Evolutionary conservation across 2,113 vertebrate species (phyloP).

Genomic region (Perca schrenkii): DNA sequence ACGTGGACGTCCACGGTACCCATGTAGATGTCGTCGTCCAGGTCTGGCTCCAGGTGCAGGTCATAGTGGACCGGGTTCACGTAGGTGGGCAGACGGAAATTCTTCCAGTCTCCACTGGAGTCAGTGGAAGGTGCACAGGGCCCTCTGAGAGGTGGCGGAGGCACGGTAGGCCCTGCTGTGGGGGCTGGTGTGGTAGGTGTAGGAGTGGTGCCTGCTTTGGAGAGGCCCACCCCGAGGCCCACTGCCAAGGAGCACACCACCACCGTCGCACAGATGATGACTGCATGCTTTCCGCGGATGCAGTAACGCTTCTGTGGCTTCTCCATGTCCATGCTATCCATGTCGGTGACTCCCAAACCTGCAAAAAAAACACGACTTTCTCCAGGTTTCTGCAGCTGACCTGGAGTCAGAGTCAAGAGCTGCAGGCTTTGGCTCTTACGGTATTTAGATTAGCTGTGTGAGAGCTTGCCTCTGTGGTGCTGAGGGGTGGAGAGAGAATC

Average conservation of each 20-base stretch:
- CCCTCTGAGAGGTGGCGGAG: conserved; percentile 47
- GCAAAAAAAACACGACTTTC: neutral
- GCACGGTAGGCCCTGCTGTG: conserved; percentile 31
- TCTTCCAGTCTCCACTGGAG: conserved; percentile 85
- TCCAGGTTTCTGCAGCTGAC: conserved; percentile 13
- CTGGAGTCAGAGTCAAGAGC: conserved; percentile 38
- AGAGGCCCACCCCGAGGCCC: conserved; percentile 91
- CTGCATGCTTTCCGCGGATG: conserved; percentile 87
- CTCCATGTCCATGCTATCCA: conserved; percentile 84
- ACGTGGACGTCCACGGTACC: conserved; percentile 88
- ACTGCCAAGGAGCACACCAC: conserved; percentile 87
- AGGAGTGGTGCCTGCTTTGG: conserved; percentile 56
- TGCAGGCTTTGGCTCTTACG: conserved; percentile 15
- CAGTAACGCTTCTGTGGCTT: conserved; percentile 86
- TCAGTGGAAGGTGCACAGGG: conserved; percentile 84
- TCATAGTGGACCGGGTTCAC: conserved; percentile 91
- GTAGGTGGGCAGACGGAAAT: conserved; percentile 90
- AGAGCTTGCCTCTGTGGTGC: conserved; percentile 35
- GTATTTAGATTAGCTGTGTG: conserved; percentile 29
- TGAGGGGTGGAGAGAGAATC: conserved; percentile 48
- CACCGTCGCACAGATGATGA: conserved; percentile 86
- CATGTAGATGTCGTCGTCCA: conserved; percentile 87
- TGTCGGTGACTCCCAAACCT: conserved; percentile 74
- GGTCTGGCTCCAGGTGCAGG: conserved; percentile 88
- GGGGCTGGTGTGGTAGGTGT: conserved; percentile 17